Conservation (phyloP, 92 coral and sea anemone species). For the Paramuricea clavata region DNA sequence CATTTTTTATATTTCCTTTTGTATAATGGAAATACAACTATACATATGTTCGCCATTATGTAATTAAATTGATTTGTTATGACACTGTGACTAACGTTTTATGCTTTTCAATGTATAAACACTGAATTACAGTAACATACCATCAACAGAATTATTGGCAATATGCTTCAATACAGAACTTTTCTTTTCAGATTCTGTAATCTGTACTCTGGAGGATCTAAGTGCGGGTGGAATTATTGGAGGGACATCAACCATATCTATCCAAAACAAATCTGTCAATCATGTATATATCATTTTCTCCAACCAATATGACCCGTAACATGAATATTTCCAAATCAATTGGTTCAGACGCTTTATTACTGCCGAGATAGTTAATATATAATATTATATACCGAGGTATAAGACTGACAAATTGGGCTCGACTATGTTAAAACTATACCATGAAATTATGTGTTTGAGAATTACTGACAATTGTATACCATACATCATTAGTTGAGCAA, state of each 20-base stretch:
- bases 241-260: not conserved
- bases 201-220: not conserved
- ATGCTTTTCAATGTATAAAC: no score
- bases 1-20: no score
- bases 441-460: no score
- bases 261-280: not conserved
- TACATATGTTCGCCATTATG: no score
- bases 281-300: not conserved
- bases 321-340: not conserved
- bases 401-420: not conserved
- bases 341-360: not conserved
- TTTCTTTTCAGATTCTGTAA: not conserved
- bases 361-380: not conserved
- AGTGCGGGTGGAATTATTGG: constrained; percentile 2
- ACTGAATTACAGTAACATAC: not conserved
- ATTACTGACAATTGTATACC: not conserved
- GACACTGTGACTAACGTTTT: not conserved
- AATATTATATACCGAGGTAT: not conserved
- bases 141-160: not conserved
- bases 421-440: no score
- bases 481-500: constrained; percentile 46
- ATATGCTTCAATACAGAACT: not conserved
- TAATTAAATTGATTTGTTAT: no score
- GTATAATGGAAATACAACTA: no score
- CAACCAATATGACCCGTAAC: not conserved